Conservation (phyloP, 2,113 vertebrate species). For the Chunga burmeisteri region DNA sequence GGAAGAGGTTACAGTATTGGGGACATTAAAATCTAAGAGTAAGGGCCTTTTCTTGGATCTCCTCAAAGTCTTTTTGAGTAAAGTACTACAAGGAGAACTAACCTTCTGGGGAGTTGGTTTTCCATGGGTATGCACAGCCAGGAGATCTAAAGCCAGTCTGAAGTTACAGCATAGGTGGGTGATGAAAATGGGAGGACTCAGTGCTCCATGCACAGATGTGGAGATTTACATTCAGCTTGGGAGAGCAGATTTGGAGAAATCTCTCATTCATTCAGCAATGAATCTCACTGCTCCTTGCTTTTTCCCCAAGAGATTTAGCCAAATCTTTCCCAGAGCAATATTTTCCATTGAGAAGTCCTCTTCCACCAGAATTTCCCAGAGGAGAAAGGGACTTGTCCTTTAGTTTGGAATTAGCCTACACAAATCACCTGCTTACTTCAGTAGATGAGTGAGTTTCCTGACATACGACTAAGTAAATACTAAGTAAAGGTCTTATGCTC, state of each 20-base stretch:
- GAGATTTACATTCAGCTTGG: background rate
- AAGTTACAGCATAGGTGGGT: background rate
- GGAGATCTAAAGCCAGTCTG: background rate
- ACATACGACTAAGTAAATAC: background rate
- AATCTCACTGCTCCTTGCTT: background rate
- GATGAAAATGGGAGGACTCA: background rate
- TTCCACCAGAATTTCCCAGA: background rate
- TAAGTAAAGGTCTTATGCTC: background rate
- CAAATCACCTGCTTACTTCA: background rate
- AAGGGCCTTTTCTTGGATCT: background rate
- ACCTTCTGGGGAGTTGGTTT: background rate
- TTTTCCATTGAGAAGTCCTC: background rate
- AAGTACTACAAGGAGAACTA: background rate
- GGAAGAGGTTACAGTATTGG: background rate
- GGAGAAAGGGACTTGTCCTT: background rate
- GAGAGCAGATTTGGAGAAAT: background rate
- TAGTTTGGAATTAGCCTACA: background rate
- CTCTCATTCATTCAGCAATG: background rate
- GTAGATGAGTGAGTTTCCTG: background rate
- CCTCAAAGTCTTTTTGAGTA: background rate
- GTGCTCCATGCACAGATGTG: background rate
- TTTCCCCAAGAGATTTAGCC: background rate
- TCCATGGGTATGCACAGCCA: background rate
- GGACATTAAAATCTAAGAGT: background rate
- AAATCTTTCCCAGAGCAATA: background rate